phyloP scores from a whole-genome alignment of 2,888 invertebrate species.

The Heterodera filipjevi region DNA sequence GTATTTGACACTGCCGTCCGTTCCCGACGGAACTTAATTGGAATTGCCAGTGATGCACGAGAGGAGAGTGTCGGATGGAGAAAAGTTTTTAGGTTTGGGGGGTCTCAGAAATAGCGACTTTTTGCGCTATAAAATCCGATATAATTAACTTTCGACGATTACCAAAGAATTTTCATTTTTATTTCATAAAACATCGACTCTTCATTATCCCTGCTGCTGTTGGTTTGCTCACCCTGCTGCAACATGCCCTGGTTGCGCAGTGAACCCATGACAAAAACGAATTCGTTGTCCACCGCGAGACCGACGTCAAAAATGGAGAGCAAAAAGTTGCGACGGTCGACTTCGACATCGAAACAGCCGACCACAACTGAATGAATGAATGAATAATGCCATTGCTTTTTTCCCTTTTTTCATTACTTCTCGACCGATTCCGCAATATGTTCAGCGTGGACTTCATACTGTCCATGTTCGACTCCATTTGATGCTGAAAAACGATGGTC shows the following conservation, averaged over 20 bases:
- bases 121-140: too few species aligned
- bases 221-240: constrained; percentile 37
- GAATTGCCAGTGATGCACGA: too few species aligned
- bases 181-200: too few species aligned
- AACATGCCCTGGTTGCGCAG: constrained; percentile 47
- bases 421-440: constrained; percentile 38
- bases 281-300: constrained; percentile 46
- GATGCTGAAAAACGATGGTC: constrained; percentile 45
- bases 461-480: constrained; percentile 42
- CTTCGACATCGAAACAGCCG: constrained; percentile 50
- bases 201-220: too few species aligned
- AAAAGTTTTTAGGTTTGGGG: too few species aligned
- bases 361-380: constrained; percentile 42
- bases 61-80: too few species aligned
- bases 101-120: too few species aligned
- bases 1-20: constrained; percentile 52
- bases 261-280: constrained; percentile 48
- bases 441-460: constrained; percentile 39
- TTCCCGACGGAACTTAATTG: constrained; percentile 14
- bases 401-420: constrained; percentile 31
- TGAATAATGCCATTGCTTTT: neutral
- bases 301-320: constrained; percentile 30
- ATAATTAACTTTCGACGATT: too few species aligned
- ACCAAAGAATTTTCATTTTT: too few species aligned
- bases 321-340: constrained; percentile 48